Evolutionary conservation across 2,888 invertebrate species (phyloP), one percentile per base, ranked within the genome.

Genomic region (Agonopterix heracliana): DNA sequence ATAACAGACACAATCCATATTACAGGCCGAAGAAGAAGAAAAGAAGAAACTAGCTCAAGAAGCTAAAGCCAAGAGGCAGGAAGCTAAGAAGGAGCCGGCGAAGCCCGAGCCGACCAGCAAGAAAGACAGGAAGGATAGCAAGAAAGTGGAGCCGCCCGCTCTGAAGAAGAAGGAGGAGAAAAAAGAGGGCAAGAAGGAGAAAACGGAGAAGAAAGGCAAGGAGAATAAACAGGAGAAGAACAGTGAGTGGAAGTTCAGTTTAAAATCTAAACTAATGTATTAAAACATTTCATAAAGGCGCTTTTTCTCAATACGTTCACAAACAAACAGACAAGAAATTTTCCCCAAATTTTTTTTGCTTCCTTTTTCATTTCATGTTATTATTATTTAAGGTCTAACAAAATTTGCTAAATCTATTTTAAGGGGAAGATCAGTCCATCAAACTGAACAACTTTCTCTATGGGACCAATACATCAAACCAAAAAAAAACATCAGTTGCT

Each of bases 11-110:
- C 26, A 26, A 1, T 17, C 2, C 17, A 26, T 5, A 26, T 26
- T 26, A 5, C 49, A 82, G 81, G 79, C 75, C 1, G 81, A 78
- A 59, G 80, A 81, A 62, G 79, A 80, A 57, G 78, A 80, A 35
- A 66, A 59, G 38, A 63, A 63, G 41, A 65, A 59, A 41, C 26
- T 5, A 26, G 63, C 56, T 12, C 68, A 68, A 34, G 60, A 64
- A 13, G 41, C 52, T 34, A 55, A 64, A 48, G 55, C 60, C 1
- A 74, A 78, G 50, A 26, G 26, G 26, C 26, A 26, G 26, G 26
- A 26, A 26, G 53, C 54, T 0, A 77, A 75, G 34, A 77, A 75
- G 49, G 72, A 76, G 14, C 44, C 54, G 9, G 75, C 74, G 26
- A 67, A 63, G 26, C 47, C 51, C 0, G 63, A 64, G 4, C 52